Base-by-base conservation (phyloP, 2,797 vertebrate species). In the Centropyge bicolor region DNA sequence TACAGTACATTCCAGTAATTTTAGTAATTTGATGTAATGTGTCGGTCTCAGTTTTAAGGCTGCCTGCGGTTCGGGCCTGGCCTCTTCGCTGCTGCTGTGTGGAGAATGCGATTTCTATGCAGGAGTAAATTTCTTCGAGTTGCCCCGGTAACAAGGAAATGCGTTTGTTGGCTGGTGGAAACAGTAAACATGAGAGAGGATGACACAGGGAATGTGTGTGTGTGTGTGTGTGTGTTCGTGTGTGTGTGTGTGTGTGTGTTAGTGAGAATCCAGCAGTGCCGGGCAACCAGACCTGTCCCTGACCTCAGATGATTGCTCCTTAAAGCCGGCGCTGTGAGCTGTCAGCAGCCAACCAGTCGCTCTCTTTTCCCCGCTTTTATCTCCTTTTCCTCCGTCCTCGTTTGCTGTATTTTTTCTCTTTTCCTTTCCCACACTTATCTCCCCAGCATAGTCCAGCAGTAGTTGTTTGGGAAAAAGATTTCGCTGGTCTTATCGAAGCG, bases 221-320 rank as follows among this genome's bases (percentile, higher is more conserved):
- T 78, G 31, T 52, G 46, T 12, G 8, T 20, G 22, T 64, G 48
- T 59, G 67, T 82, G 60, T 5, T n/a, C n/a, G 70, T 68, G 69
- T 79, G 59, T 64, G 56, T n/a, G n/a, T n/a, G n/a, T 76, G 82
- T 85, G 71, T 22, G 75, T 78, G 72, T 79, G 36, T 54, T 7
- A 55, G 68, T 49, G 81, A 69, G 84, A 88, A 90, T 92, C 88
- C 88, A 86, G 82, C 67, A 80, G 90, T 92, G 84, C 94, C 64
- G 78, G 86, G 88, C 91, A 91, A 94, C 91, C 84, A 88, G 86
- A 88, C 87, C 83, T 70, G 87, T 87, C 89, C 88, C 86, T 90
- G 93, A 92, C 90, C 90, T 91, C 82, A 41, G 62, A 63, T 87
- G 89, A 88, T 90, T 83, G 79, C 83, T 80, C 76, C 82, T 83